Evolutionary conservation across 2,113 vertebrate genomes (phyloP).

Genomic region (Arenaria interpres): DNA sequence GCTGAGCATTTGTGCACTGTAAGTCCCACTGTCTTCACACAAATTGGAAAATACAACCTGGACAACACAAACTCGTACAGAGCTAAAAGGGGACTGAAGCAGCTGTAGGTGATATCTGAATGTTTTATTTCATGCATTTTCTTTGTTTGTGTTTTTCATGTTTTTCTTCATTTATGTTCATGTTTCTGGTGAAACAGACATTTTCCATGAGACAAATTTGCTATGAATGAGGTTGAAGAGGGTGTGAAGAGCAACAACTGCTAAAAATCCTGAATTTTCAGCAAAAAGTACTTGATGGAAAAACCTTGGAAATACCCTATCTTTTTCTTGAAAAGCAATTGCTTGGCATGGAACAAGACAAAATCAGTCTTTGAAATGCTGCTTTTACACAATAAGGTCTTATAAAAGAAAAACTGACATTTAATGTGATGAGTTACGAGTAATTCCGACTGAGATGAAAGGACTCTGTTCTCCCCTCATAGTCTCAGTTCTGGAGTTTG

Average conservation of each 20-base stretch:
- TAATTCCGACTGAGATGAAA: not conserved
- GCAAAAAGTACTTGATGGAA: not conserved
- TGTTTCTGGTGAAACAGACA: not conserved
- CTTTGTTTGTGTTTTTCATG: not conserved
- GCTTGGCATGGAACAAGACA: not conserved
- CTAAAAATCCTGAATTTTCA: not conserved
- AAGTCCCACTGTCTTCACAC: not conserved
- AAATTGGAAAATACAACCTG: not conserved
- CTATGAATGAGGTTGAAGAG: not conserved
- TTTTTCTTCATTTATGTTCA: not conserved
- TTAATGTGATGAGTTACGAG: not conserved
- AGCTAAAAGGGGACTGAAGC: not conserved
- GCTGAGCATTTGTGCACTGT: not conserved
- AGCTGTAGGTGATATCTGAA: not conserved
- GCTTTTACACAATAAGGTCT: not conserved
- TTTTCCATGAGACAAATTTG: not conserved
- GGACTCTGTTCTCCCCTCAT: not conserved
- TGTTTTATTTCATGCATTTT: not conserved
- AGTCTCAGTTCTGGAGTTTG: not conserved
- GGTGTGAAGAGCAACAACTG: not conserved
- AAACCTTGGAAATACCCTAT: not conserved
- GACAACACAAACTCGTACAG: not conserved
- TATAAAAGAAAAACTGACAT: not conserved
- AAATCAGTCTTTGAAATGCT: not conserved
- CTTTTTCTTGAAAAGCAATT: not conserved